Percentiles rank a stretch among this genome's conserved stretches.
Conservation (phyloP, 2,797 vertebrate genomes). For the Orestias chungarensis region DNA sequence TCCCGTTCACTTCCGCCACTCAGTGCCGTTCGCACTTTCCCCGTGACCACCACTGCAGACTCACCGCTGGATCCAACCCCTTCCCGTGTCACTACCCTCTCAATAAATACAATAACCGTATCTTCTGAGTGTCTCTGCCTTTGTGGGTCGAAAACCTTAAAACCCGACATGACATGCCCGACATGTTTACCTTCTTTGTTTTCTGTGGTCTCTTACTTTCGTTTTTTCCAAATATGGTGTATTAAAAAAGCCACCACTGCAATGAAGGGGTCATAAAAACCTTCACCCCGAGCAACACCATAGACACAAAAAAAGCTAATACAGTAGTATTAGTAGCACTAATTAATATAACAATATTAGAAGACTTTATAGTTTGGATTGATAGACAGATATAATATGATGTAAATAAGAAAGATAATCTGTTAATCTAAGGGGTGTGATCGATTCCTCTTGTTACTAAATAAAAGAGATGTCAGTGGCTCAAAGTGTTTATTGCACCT, state of each 20-base stretch:
- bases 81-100: too few species aligned
- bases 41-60: too few species aligned
- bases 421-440: slow-evolving; percentile 1
- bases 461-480: neutral
- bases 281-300: neutral
- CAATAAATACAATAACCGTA: too few species aligned
- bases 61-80: too few species aligned
- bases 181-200: neutral
- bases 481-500: slow-evolving; percentile 33
- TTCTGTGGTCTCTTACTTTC: neutral
- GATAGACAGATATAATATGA: neutral
- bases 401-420: neutral
- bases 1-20: too few species aligned
- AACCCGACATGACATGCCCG: neutral
- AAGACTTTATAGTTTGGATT: too few species aligned
- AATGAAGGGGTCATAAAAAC: neutral
- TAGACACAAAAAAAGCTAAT: neutral
- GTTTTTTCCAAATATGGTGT: neutral
- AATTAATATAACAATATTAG: too few species aligned
- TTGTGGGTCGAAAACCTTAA: too few species aligned
- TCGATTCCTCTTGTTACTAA: neutral
- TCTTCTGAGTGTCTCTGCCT: too few species aligned
- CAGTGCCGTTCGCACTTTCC: too few species aligned
- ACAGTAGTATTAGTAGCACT: too few species aligned
- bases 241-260: neutral